Evolutionary conservation across 2,888 invertebrate genomes (phyloP).

Genomic region (Griposia aprilina): DNA sequence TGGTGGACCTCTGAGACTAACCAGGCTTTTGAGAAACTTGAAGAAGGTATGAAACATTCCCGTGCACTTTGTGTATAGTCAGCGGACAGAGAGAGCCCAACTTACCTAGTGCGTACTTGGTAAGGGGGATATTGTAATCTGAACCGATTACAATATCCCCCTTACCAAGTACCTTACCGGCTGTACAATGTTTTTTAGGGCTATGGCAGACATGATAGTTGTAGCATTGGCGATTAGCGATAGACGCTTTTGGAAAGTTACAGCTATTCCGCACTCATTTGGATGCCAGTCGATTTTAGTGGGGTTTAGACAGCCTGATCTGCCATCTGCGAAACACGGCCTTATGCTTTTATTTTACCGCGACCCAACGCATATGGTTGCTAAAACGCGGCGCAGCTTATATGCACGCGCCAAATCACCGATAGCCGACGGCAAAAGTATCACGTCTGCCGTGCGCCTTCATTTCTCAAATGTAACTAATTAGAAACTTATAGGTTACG

Average conservation of each 20-base stretch:
- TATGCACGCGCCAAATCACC: background rate
- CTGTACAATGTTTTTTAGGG: background rate
- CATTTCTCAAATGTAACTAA: background rate
- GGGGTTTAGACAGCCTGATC: background rate
- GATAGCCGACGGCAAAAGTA: background rate
- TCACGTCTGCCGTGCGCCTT: background rate
- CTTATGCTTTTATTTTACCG: background rate
- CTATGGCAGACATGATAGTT: constrained; percentile 6
- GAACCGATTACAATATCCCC: background rate
- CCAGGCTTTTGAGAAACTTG: constrained; percentile 96
- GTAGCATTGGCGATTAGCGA: background rate
- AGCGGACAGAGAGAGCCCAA: background rate
- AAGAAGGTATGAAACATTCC: constrained; percentile 92
- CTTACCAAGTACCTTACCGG: too few relatives aligned
- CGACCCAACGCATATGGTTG: constrained; percentile 1
- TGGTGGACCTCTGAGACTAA: constrained; percentile 99
- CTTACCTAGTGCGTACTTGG: background rate
- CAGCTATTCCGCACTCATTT: background rate
- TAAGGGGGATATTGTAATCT: background rate
- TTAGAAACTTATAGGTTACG: constrained; percentile 91
- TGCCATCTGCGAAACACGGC: background rate
- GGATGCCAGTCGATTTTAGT: background rate
- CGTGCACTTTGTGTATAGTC: background rate
- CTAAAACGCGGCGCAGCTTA: too few relatives aligned
- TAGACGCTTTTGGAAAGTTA: background rate